Evolutionary conservation across 2,797 vertebrate species (phyloP).

Genomic region (Platalea minor): DNA sequence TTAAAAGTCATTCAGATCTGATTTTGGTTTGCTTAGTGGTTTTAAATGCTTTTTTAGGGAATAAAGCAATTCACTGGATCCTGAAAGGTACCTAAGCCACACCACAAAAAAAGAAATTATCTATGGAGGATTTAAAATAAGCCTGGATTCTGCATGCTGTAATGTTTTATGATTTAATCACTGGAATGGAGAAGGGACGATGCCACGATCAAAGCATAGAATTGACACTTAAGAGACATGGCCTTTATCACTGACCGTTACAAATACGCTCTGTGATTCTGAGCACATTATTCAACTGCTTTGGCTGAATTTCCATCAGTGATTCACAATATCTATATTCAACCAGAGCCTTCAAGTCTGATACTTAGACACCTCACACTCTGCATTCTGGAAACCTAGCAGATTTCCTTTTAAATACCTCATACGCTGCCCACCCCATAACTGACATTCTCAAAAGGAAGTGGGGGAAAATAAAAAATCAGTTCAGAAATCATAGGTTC

Average conservation of each 20-base stretch:
- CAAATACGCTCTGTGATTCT: neutral
- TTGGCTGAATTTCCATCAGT: neutral
- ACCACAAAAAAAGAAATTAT: neutral
- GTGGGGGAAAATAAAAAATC: neutral
- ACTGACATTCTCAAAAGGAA: neutral
- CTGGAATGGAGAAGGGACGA: neutral
- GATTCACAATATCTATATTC: neutral
- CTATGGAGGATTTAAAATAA: neutral
- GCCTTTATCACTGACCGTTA: neutral
- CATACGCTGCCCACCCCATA: rapidly evolving
- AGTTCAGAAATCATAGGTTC: neutral
- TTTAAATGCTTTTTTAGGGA: neutral
- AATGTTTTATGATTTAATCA: neutral
- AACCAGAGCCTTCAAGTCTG: neutral
- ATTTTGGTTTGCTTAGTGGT: neutral
- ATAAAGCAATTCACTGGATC: neutral
- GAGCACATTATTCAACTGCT: neutral
- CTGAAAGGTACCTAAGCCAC: neutral
- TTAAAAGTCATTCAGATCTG: neutral
- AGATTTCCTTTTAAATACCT: neutral
- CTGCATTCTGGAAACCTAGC: neutral
- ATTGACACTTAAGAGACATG: neutral
- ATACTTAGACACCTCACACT: neutral
- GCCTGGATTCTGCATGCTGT: neutral
- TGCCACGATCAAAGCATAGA: neutral